Percentiles rank a stretch among this genome's conserved stretches.
phyloP scores from a whole-genome alignment of 2,888 invertebrate genomes.

The Orthonychiurus folsomi region DNA sequence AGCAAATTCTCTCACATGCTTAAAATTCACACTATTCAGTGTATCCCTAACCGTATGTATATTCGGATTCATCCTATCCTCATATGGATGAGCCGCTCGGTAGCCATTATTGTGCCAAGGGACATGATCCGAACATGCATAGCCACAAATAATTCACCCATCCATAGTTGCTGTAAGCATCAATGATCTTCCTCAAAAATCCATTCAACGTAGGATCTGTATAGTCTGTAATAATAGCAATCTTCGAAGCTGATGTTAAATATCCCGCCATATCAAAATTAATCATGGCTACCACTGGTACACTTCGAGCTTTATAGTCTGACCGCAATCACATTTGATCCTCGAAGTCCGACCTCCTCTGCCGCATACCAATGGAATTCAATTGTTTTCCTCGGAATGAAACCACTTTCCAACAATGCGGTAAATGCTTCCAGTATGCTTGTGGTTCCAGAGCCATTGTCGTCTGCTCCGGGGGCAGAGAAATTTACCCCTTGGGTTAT shows the following conservation, averaged over 20 bases:
- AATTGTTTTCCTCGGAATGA: constrained; percentile 17
- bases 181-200: constrained; percentile 9
- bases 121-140: constrained; percentile 13
- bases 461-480: constrained; percentile 21
- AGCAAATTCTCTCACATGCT: constrained; percentile 18
- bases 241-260: not conserved
- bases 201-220: not conserved
- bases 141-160: constrained; percentile 10
- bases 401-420: constrained; percentile 16
- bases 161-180: not conserved
- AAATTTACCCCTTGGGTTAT: not conserved
- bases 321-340: constrained; percentile 19
- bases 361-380: constrained; percentile 26
- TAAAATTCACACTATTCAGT: constrained; percentile 14
- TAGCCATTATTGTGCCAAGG: not conserved
- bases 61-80: constrained; percentile 3
- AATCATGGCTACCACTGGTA: constrained; percentile 22
- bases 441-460: constrained; percentile 25
- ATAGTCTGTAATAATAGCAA: constrained; percentile 22
- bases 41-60: constrained; percentile 21
- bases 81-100: constrained; percentile 1
- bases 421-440: constrained; percentile 22
- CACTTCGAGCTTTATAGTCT: not conserved
- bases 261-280: constrained; percentile 25
- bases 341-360: constrained; percentile 25